These are phyloP conservation scores for Coccyzus lansbergi DNA, from an alignment of 2,797 vertebrate genomes.

Conservation along the genomic window DNA sequence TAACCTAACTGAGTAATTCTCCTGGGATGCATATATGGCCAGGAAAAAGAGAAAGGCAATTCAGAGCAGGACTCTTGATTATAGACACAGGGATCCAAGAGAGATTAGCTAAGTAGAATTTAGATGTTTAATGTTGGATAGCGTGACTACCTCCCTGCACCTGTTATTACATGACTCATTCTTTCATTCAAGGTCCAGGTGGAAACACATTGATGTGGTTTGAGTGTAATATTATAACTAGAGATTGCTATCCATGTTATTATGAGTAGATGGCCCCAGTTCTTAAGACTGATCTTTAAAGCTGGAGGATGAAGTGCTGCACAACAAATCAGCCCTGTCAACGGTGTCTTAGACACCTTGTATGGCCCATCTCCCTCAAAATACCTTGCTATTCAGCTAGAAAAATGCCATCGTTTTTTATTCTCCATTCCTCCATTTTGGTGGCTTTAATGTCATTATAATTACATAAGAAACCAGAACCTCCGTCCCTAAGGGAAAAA, in stretches of 20 bases:
- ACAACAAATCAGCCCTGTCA: not conserved
- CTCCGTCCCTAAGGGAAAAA: not conserved
- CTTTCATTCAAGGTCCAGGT: slow-evolving; percentile 49
- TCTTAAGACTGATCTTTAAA: slow-evolving; percentile 13
- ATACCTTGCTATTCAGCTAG: not conserved
- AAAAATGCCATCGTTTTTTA: not conserved
- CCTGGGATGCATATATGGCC: not conserved
- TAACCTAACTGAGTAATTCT: not conserved
- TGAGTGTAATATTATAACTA: slow-evolving; percentile 51
- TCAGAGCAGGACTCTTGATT: not conserved
- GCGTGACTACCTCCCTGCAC: slow-evolving; percentile 46
- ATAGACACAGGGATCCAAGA: not conserved
- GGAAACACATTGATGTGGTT: slow-evolving; percentile 61
- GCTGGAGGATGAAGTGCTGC: not conserved
- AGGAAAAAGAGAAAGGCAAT: not conserved
- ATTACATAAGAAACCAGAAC: not conserved
- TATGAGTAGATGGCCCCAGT: not conserved
- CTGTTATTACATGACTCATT: slow-evolving; percentile 64
- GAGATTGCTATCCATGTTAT: slow-evolving; percentile 37
- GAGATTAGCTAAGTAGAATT: slow-evolving; percentile 54
- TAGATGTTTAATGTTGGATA: slow-evolving; percentile 42
- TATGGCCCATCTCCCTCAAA: not conserved
- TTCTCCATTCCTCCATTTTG: not conserved
- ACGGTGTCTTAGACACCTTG: not conserved
- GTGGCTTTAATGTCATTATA: not conserved